Evolutionary conservation across 2,113 vertebrate species (phyloP), one percentile per base, ranked within the genome.

Genomic region (Clarias macrocephalus): DNA sequence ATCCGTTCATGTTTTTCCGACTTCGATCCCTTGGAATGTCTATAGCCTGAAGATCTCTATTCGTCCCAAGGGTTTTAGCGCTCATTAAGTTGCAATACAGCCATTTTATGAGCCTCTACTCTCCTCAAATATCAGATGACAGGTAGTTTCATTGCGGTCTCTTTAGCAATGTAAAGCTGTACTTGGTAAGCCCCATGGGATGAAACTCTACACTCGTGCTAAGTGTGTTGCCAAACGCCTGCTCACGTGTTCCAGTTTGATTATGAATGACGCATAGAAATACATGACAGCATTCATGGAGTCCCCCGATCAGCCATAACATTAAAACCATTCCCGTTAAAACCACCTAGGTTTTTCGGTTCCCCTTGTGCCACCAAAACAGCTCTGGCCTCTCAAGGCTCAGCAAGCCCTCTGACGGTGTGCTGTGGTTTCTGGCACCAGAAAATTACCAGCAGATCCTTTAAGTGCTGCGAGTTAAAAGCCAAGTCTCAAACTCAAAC

Each of bases 91-190:
- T n/a, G 30, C 68, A 73, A 19, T 76, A n/a, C 15, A 52, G 13
- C 9, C 72, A 85, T 42, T 79, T 86, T 57, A 80, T 57, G 13
- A 80, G 62, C 18, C 62, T 10, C 60, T 56, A 37, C 60, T 30
- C 37, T 66, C 60, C 70, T 30, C 19, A 56, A 77, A 68, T 62
- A 86, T 86, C 85, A 80, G n/a, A 65, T 85, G 42, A 30, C 84
- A 23, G 12, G 28, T 62, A 68, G 21, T 54, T 65, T 80, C 62
- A 66, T 30, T 65, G 73, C 12, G 65, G 85, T 68, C 19, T 68
- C 48, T 80, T 86, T 10, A 68, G 60, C 33, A 28, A 52, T n/a
- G 42, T 83, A 25, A 28, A 42, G 15, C 62, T 60, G 25, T 54
- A 70, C 48, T 68, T 30, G 25, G 15, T 19, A n/a, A 23, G 19